Percentiles rank a stretch among this genome's conserved stretches.
Evolutionary conservation across 2,797 vertebrate species (phyloP).

Genomic region (Sebastes steindachneri): DNA sequence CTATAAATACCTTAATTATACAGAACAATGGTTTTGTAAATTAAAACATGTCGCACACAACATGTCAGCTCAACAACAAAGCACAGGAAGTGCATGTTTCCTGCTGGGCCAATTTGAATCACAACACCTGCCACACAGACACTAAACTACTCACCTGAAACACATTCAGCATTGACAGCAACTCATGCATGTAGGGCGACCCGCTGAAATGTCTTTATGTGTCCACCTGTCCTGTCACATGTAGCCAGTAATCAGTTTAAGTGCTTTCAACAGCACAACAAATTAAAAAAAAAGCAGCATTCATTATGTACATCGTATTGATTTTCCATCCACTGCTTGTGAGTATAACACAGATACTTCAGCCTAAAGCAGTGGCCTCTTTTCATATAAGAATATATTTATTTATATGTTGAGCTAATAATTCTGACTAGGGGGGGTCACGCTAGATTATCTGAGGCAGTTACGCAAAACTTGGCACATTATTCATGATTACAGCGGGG

Average conservation of each 20-base stretch:
- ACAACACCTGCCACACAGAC: constrained; percentile 6
- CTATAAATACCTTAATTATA: not conserved
- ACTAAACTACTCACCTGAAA: not conserved
- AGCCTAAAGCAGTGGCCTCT: not conserved
- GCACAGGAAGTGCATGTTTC: not conserved
- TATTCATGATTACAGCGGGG: constrained; percentile 19
- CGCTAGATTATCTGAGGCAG: not conserved
- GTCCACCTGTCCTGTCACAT: not conserved
- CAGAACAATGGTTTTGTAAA: not conserved
- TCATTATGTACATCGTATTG: constrained; percentile 9
- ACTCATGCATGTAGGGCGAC: not conserved
- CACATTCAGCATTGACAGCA: not conserved
- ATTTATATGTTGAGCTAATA: not conserved
- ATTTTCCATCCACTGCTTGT: constrained; percentile 7
- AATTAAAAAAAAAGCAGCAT: constrained; percentile 3
- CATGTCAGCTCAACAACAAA: not conserved
- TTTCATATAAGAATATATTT: not conserved
- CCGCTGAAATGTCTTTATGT: not conserved
- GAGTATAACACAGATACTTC: not conserved
- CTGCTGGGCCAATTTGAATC: not conserved
- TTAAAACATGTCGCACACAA: not conserved
- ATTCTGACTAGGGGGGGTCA: not conserved
- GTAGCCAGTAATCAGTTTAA: constrained; percentile 2
- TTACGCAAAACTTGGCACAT: not conserved
- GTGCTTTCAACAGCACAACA: not conserved